These are phyloP conservation scores for Lycopodina hypogea DNA, from an alignment of 37 sponge, comb jelly and placozoan species.

Conservation along the genomic window DNA sequence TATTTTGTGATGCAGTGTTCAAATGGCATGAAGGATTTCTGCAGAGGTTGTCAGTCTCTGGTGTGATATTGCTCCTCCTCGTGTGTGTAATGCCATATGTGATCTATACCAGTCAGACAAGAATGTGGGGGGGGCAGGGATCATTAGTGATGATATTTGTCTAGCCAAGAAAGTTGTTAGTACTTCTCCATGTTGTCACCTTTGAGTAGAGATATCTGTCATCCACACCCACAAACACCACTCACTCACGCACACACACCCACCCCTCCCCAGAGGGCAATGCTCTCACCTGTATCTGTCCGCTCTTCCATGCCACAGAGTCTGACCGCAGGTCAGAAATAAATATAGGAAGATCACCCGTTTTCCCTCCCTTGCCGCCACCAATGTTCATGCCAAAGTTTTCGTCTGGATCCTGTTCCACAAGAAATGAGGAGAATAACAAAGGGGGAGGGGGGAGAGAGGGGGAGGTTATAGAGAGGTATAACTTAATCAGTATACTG, in stretches of 20 bases:
- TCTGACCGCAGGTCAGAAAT: slow-evolving; percentile 46
- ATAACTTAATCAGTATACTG: not conserved
- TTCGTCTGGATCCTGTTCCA: slow-evolving; percentile 66
- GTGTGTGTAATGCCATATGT: no score
- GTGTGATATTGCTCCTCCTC: no score
- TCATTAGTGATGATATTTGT: no score
- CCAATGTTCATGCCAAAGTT: slow-evolving; percentile 83
- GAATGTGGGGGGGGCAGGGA: no score
- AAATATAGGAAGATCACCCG: slow-evolving; percentile 73
- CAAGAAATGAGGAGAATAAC: not conserved
- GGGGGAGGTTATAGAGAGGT: not conserved
- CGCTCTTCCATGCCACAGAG: slow-evolving; percentile 24
- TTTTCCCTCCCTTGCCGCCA: slow-evolving; percentile 54
- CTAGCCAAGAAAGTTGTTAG: no score
- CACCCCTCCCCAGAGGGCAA: not conserved
- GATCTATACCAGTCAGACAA: no score
- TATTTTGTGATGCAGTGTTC: no score
- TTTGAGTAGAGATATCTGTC: no score
- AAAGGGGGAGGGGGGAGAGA: not conserved
- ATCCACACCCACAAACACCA: not conserved
- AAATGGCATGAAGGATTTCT: no score
- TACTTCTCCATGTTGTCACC: no score
- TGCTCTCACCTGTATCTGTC: slow-evolving; percentile 51
- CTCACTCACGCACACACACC: slow-evolving; percentile 9
- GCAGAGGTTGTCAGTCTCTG: no score